phyloP scores from a whole-genome alignment of 2,113 vertebrate species.

The Cacatua alba region DNA sequence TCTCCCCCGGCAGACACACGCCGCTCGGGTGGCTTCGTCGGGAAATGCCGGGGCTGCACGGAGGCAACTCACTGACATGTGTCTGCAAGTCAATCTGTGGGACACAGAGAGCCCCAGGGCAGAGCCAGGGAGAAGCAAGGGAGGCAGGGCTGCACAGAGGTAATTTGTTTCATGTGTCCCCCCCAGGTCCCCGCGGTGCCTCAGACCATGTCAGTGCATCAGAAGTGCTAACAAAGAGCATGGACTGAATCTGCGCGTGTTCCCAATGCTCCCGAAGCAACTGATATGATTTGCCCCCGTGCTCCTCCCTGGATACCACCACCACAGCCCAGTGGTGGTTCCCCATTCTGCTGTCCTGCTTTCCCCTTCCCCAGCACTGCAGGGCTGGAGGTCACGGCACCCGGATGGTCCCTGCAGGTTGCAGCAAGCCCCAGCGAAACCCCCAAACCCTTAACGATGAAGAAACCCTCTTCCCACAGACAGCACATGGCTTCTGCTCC shows the following conservation, averaged over 20 bases:
- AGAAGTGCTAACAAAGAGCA: rapidly evolving
- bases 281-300: neutral
- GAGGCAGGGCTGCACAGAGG: neutral
- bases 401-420: neutral
- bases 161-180: neutral
- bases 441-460: neutral
- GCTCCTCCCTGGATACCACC: neutral
- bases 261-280: neutral
- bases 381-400: neutral
- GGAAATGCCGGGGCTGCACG: slow-evolving; percentile 10
- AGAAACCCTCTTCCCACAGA: neutral
- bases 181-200: neutral
- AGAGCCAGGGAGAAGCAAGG: neutral
- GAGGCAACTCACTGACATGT: neutral
- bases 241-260: rapidly evolving
- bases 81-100: slow-evolving; percentile 30
- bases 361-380: neutral
- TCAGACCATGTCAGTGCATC: rapidly evolving
- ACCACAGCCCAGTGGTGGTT: neutral
- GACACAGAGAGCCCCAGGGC: neutral
- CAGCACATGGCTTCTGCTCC: neutral
- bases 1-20: neutral
- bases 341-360: neutral
- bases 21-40: neutral
- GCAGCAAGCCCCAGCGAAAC: neutral